Base-by-base conservation (phyloP, 1,140 invertebrate genomes). In the Hypsibius dujardini region DNA sequence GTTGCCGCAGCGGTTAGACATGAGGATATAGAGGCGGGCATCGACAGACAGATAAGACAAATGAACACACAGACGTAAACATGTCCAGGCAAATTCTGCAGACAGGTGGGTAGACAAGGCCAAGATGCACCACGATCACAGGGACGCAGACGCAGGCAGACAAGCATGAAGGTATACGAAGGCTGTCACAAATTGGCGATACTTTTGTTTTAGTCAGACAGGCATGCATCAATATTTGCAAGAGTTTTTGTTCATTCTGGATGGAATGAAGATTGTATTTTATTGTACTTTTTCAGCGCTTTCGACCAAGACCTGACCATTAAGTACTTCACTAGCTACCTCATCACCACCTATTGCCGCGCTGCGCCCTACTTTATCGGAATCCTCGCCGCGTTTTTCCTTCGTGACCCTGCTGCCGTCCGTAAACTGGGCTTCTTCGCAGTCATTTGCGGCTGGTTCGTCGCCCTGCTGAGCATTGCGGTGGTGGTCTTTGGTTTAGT, bases 361-460 rank as follows among this genome's bases (percentile, higher is more conserved):
- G 62, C 62, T 15, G 12, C 62, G 7, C 62, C 62, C 12, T 67
- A 67, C 42, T 67, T 67, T 45, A 15, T 67, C 62, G 62, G 62
- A 15, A 67, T 67, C 42, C 12, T 42, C 42, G 62, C 62, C 7
- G 62, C 62, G 3, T 42, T 15, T 42, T 67, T 15, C 62, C 62
- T 67, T 42, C 12, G 42, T 15, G 42, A 45, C 12, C 62, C 62
- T 12, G 3, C 62, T 3, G 42, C 12, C 12, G 62, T 67, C 12
- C 12, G 12, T 42, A 12, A 42, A 15, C 12, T 67, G 12, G 45
- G 62, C 45, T 67, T 42, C 3, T 42, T 67, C 3, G 62, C 62
- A 15, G 12, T 12, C 62, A 42, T 12, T 12, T 7, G 3, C 42
- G 62, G 62, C 12, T 67, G 62, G 62, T 7, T 42, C 7, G 3